These are phyloP conservation scores for Chrysomallon squamiferum DNA, from an alignment of 1,140 invertebrate species.

Conservation along the genomic window DNA sequence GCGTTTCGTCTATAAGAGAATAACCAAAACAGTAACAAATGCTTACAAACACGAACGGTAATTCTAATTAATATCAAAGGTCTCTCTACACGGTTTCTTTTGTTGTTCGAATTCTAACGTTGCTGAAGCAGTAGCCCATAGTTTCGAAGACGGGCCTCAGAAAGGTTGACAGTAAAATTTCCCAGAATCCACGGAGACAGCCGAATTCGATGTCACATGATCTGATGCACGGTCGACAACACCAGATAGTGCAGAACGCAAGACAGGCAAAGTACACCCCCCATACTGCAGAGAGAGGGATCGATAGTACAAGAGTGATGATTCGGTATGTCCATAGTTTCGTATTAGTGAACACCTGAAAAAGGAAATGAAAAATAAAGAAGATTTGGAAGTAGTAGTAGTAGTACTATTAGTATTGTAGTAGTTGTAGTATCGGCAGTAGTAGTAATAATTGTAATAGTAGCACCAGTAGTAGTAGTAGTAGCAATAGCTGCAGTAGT, in stretches of 20 bases:
- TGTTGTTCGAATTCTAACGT: conserved; percentile 16
- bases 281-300: conserved; percentile 37
- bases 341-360: conserved; percentile 37
- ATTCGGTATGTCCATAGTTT: conserved; percentile 44
- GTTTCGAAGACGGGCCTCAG: conserved; percentile 26
- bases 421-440: too few species aligned
- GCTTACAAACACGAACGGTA: too few species aligned
- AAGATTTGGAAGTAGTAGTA: not conserved
- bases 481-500: too few species aligned
- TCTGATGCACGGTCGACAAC: conserved; percentile 39
- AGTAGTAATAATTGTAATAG: too few species aligned
- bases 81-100: not conserved
- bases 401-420: too few species aligned
- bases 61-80: too few species aligned
- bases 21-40: too few species aligned
- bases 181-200: conserved; percentile 21
- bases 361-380: too few species aligned
- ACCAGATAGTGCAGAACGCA: conserved; percentile 46
- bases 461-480: too few species aligned
- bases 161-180: conserved; percentile 22
- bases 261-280: conserved; percentile 39
- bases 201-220: conserved; percentile 25
- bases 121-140: conserved; percentile 24
- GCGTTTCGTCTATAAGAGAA: too few species aligned
- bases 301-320: conserved; percentile 26